Evolutionary conservation across 2,113 vertebrate genomes (phyloP).

Genomic region (Atlantisia rogersi): DNA sequence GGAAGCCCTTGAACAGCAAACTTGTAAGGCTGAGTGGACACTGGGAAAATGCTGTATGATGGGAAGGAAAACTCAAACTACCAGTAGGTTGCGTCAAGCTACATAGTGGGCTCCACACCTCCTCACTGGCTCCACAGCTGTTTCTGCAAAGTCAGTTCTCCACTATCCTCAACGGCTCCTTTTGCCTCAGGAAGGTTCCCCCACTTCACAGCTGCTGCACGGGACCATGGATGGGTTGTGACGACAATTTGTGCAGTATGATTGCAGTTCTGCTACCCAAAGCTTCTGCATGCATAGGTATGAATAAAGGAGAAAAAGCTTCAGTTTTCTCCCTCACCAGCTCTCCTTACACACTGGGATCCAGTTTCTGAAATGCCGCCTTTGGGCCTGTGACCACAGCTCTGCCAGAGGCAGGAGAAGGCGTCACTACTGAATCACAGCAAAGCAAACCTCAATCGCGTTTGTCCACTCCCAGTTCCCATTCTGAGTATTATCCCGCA

Average conservation of each 20-base stretch:
- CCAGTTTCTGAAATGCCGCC: neutral
- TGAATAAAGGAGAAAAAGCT: neutral
- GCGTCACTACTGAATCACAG: neutral
- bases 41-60: neutral
- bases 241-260: neutral
- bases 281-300: neutral
- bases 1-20: neutral
- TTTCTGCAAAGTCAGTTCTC: neutral
- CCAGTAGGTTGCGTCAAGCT: accelerated
- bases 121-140: neutral
- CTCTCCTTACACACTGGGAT: neutral
- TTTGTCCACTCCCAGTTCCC: neutral
- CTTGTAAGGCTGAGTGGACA: neutral
- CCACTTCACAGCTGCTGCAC: neutral
- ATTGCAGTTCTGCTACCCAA: neutral
- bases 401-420: neutral
- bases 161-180: neutral
- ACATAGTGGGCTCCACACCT: neutral
- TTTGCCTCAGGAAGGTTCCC: neutral
- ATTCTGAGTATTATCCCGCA: neutral
- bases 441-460: neutral
- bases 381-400: neutral
- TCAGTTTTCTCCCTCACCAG: neutral
- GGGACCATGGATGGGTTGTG: neutral
- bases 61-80: neutral